Percentiles rank a stretch among this genome's conserved stretches.
These are phyloP conservation scores for Sturnira hondurensis DNA, from an alignment of 2,113 vertebrate species.

Conservation along the genomic window DNA sequence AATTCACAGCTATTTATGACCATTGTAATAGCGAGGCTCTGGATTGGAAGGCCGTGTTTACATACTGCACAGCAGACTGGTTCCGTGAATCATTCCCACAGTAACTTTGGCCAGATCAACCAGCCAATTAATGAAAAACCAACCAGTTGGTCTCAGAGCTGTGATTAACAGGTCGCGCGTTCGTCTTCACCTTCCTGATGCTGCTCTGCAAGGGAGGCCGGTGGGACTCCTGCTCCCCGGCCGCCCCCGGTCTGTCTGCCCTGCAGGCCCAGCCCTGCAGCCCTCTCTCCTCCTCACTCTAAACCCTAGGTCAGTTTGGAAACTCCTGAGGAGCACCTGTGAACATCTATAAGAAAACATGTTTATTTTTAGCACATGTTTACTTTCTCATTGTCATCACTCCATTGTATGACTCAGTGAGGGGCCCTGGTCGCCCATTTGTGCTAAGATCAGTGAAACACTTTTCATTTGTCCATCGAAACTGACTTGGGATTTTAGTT, in stretches of 20 bases:
- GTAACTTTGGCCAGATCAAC: not conserved
- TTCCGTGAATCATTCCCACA: not conserved
- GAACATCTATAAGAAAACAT: not conserved
- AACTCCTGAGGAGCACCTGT: not conserved
- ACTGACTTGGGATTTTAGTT: conserved; percentile 18
- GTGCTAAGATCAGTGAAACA: conserved; percentile 1
- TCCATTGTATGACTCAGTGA: not conserved
- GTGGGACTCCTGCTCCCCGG: not conserved
- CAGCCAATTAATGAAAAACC: not conserved
- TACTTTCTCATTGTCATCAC: not conserved
- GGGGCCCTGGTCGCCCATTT: conserved; percentile 8
- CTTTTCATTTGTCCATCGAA: conserved; percentile 46
- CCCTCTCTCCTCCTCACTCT: not conserved
- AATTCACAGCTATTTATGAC: conserved; percentile 32
- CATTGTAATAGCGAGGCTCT: not conserved
- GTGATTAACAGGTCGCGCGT: not conserved
- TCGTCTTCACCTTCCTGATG: not conserved
- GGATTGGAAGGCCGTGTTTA: conserved; percentile 29
- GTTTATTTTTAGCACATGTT: conserved; percentile 6
- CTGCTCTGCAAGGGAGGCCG: not conserved
- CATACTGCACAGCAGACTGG: not conserved
- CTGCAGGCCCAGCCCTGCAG: no score
- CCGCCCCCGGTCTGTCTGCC: not conserved
- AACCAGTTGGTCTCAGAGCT: not conserved
- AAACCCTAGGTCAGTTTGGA: not conserved